A percentile compares a stretch with the other conserved stretches of the same genome.
Evolutionary conservation across 2,888 invertebrate species (phyloP).

Genomic region (Metalampra italica): DNA sequence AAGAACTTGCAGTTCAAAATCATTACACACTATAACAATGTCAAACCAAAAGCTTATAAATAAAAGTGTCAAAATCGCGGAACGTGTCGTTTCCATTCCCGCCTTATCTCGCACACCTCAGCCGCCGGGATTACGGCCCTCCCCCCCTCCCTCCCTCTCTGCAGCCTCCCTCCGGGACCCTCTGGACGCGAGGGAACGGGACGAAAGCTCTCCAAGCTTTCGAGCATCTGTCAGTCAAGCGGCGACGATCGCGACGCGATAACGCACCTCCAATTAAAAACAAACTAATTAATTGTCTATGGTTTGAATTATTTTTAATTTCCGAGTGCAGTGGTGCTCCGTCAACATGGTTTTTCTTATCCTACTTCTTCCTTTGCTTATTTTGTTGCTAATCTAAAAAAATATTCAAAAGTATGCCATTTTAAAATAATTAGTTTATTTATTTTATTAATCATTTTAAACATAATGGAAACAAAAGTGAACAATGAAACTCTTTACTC

Average conservation of each 20-base stretch:
- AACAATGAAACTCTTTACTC: too few species aligned
- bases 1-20: too few species aligned
- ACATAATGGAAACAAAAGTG: not conserved
- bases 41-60: not conserved
- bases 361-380: not conserved
- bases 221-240: slow-evolving; percentile 49
- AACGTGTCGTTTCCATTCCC: not conserved
- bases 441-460: not conserved
- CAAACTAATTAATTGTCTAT: not conserved
- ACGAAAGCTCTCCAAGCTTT: slow-evolving; percentile 22
- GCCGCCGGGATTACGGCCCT: slow-evolving; percentile 24
- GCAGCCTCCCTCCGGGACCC: slow-evolving; percentile 33
- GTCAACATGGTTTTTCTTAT: not conserved
- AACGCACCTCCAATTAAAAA: slow-evolving; percentile 30
- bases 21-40: not conserved
- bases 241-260: slow-evolving; percentile 38
- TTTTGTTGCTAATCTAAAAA: not conserved
- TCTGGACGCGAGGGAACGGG: slow-evolving; percentile 45
- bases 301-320: not conserved
- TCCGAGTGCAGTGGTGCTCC: not conserved
- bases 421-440: not conserved
- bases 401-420: too few species aligned
- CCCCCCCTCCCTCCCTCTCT: slow-evolving; percentile 37
- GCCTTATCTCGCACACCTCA: slow-evolving; percentile 5
- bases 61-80: not conserved